Evolutionary conservation across 2,113 vertebrate genomes (phyloP).

Genomic region (Sterrhoptilus dennistouni): DNA sequence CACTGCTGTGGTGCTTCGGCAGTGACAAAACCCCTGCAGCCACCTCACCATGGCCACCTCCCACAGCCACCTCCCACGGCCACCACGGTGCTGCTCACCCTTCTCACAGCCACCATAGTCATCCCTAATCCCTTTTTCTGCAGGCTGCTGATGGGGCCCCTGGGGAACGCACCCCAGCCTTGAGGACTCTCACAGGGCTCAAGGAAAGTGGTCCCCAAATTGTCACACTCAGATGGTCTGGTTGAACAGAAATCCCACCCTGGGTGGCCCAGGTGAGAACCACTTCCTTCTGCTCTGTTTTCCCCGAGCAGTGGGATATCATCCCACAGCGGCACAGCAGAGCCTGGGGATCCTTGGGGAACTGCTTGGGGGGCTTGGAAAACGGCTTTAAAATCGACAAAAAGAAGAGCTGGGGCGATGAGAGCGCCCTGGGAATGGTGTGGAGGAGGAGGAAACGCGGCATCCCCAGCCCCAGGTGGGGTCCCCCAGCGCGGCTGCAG

Average conservation of each 20-base stretch:
- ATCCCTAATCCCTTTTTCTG: accelerated
- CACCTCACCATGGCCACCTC: not conserved
- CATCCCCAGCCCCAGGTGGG: not conserved
- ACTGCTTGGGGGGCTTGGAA: accelerated
- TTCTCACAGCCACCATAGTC: accelerated
- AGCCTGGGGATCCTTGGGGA: not conserved
- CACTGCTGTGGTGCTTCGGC: accelerated
- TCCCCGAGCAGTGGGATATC: accelerated
- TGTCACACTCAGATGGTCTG: accelerated
- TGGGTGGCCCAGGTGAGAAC: accelerated
- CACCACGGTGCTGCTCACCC: not conserved
- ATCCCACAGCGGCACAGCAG: not conserved
- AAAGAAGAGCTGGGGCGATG: accelerated
- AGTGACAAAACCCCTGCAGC: not conserved
- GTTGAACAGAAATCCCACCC: not conserved
- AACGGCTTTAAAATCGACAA: not conserved
- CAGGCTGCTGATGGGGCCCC: not conserved
- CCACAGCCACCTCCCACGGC: not conserved
- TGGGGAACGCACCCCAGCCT: accelerated
- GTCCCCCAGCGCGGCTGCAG: not conserved
- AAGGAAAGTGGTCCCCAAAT: not conserved
- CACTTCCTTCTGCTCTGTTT: accelerated
- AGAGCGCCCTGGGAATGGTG: not conserved
- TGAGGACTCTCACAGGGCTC: accelerated
- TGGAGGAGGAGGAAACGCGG: not conserved